Evolutionary conservation across 2,797 vertebrate genomes (phyloP).

Genomic region (Sebastes alutus): DNA sequence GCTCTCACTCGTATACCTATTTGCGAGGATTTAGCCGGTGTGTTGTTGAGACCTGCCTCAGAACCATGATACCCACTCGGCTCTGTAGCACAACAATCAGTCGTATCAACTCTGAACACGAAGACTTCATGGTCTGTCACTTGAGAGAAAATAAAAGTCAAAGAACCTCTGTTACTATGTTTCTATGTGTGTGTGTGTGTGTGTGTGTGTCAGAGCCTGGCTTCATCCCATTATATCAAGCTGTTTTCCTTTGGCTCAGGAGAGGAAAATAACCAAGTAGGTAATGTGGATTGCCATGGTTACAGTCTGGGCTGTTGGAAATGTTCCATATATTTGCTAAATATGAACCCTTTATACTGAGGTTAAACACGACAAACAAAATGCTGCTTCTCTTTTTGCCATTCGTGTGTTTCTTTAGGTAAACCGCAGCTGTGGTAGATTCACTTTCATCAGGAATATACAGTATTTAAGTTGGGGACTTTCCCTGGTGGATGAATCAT

Average conservation of each 20-base stretch:
- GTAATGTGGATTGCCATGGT: slow-evolving; percentile 74
- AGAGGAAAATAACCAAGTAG: slow-evolving; percentile 62
- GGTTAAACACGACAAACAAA: slow-evolving; percentile 44
- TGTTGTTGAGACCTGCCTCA: slow-evolving; percentile 19
- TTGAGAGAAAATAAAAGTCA: slow-evolving; percentile 19
- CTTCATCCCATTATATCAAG: slow-evolving; percentile 61
- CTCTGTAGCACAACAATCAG: slow-evolving; percentile 16
- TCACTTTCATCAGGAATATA: neutral
- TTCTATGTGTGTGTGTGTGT: neutral
- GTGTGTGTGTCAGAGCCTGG: slow-evolving; percentile 28
- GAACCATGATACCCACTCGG: slow-evolving; percentile 22
- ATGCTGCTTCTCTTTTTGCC: neutral
- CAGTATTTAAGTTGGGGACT: slow-evolving; percentile 30
- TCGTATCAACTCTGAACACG: neutral
- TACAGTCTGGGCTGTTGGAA: slow-evolving; percentile 64
- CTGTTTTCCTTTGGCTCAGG: slow-evolving; percentile 64
- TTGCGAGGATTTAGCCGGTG: slow-evolving; percentile 45
- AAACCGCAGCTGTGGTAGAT: neutral
- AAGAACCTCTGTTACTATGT: slow-evolving; percentile 8
- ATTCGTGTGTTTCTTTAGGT: neutral
- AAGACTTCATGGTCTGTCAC: slow-evolving; percentile 20
- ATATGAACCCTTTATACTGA: slow-evolving; percentile 42
- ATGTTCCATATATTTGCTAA: slow-evolving; percentile 52
- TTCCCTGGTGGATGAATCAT: slow-evolving; percentile 39
- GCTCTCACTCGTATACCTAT: slow-evolving; percentile 61